phyloP scores from a whole-genome alignment of 1,140 invertebrate genomes.

The Aphis craccivora region DNA sequence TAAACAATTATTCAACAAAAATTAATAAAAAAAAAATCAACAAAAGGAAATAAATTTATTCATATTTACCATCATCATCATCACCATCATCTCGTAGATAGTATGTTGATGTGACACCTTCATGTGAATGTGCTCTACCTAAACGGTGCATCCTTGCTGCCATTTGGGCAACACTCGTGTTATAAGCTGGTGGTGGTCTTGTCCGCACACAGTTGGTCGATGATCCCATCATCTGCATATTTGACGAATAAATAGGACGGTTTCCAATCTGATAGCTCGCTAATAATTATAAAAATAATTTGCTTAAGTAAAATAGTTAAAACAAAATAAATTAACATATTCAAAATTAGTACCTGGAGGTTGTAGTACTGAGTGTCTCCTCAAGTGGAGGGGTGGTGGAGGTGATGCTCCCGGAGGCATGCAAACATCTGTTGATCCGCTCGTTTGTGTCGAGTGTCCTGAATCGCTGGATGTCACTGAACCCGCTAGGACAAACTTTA shows the following conservation, averaged over 20 bases:
- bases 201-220: slow-evolving; percentile 57
- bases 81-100: slow-evolving; percentile 71
- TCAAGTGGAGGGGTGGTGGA: slow-evolving; percentile 64
- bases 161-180: slow-evolving; percentile 82
- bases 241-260: slow-evolving; percentile 43
- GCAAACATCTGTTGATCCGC: slow-evolving; percentile 74
- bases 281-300: slow-evolving; percentile 18
- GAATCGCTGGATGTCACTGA: slow-evolving; percentile 87
- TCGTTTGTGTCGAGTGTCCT: slow-evolving; percentile 81
- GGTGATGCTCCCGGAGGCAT: slow-evolving; percentile 63
- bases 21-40: not conserved
- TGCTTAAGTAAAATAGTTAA: not conserved
- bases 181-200: slow-evolving; percentile 73
- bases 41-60: not conserved
- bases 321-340: not conserved
- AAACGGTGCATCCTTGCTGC: slow-evolving; percentile 73
- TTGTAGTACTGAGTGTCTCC: slow-evolving; percentile 69
- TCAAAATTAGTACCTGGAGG: slow-evolving; percentile 59
- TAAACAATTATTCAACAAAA: not conserved
- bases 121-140: slow-evolving; percentile 84
- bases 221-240: slow-evolving; percentile 39
- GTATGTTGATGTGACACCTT: slow-evolving; percentile 80
- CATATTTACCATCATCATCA: slow-evolving; percentile 69
- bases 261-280: slow-evolving; percentile 43
- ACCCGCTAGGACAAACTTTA: slow-evolving; percentile 65